These are phyloP conservation scores for Tinamus guttatus DNA, from an alignment of 2,113 vertebrate genomes.

Conservation along the genomic window DNA sequence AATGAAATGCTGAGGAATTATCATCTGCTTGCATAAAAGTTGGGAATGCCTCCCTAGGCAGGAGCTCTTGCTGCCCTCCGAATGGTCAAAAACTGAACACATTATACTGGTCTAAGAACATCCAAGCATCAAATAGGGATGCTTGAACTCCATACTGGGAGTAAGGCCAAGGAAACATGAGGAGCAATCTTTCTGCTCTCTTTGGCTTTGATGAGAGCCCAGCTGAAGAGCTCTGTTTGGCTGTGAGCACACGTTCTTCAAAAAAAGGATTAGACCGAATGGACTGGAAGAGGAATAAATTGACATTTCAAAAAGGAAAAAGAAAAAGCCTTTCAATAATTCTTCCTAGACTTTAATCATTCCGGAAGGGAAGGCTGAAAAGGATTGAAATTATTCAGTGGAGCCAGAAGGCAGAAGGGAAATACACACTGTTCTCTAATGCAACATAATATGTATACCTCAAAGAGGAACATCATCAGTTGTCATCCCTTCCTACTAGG, in stretches of 20 bases:
- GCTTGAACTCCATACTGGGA: background rate
- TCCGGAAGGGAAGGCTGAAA: background rate
- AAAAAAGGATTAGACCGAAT: background rate
- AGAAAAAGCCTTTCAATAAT: background rate
- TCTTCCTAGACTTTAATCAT: background rate
- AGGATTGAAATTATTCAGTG: background rate
- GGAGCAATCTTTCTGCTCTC: background rate
- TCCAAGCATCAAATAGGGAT: background rate
- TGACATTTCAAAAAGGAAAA: background rate
- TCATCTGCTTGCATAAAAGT: background rate
- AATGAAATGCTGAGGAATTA: background rate
- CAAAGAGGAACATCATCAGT: background rate
- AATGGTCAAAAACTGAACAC: background rate
- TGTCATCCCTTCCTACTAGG: background rate
- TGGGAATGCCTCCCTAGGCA: background rate
- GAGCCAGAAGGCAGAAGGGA: background rate
- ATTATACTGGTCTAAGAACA: background rate
- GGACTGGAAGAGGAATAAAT: background rate
- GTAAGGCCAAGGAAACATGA: background rate
- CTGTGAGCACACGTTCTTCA: accelerated
- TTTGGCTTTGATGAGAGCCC: background rate
- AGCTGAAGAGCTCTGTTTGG: background rate
- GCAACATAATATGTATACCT: background rate
- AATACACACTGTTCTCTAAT: background rate
- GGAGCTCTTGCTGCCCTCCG: background rate